phyloP scores from a whole-genome alignment of 2,113 vertebrate genomes.

The Semnornis frantzii region DNA sequence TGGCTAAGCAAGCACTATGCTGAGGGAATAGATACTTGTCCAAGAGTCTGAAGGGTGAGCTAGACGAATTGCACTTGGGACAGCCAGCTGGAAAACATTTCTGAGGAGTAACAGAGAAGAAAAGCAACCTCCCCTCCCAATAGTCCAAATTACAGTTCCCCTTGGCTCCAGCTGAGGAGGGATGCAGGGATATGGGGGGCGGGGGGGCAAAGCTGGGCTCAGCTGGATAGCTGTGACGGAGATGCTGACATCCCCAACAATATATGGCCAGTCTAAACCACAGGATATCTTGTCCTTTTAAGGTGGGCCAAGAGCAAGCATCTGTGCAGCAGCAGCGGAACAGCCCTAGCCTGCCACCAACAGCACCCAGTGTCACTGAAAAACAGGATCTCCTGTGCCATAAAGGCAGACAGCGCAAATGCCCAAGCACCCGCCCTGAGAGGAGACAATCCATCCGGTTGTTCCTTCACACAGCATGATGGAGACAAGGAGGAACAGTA shows the following conservation, averaged over 20 bases:
- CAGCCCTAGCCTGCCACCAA: conserved; percentile 48
- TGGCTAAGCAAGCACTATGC: neutral
- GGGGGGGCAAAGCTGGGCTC: neutral
- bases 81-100: conserved; percentile 40
- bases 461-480: conserved; percentile 28
- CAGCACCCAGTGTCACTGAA: conserved; percentile 39
- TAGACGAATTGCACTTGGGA: neutral
- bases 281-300: conserved; percentile 68
- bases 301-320: conserved; percentile 65
- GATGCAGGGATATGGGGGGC: neutral
- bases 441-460: conserved; percentile 22
- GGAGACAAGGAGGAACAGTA: conserved; percentile 57
- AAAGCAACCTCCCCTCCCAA: neutral
- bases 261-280: conserved; percentile 50
- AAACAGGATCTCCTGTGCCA: conserved; percentile 28
- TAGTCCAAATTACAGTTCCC: neutral
- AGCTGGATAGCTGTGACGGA: conserved; percentile 30
- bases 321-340: conserved; percentile 50
- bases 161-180: neutral
- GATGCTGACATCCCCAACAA: conserved; percentile 51
- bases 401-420: conserved; percentile 46
- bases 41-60: neutral
- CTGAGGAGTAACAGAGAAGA: neutral
- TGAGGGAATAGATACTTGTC: neutral
- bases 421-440: neutral